Evolutionary conservation across 2,888 invertebrate genomes (phyloP).

Genomic region (Tiliacea aurago): DNA sequence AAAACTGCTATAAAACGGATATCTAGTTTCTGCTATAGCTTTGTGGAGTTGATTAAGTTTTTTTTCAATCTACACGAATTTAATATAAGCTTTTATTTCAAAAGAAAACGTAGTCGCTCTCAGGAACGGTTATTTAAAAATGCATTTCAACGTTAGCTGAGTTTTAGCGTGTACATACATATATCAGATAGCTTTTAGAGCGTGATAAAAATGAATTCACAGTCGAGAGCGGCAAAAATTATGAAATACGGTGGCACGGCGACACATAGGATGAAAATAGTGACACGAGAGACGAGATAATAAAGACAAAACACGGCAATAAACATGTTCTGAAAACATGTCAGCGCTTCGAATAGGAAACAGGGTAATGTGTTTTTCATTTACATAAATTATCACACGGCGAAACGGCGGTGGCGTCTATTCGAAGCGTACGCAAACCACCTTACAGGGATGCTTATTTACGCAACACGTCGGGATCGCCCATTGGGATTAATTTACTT

Average conservation of each 20-base stretch:
- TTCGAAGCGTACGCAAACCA: constrained; percentile 70
- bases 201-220: constrained; percentile 75
- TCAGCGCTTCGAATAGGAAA: constrained; percentile 82
- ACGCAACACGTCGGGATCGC: constrained; percentile 79
- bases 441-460: constrained; percentile 79
- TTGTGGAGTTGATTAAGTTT: constrained; percentile 77
- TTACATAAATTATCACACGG: constrained; percentile 87
- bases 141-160: constrained; percentile 70
- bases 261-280: constrained; percentile 74
- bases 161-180: constrained; percentile 64
- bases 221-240: constrained; percentile 74
- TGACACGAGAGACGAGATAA: constrained; percentile 81
- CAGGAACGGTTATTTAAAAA: constrained; percentile 46
- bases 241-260: constrained; percentile 73
- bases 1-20: constrained; percentile 76
- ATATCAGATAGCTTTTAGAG: constrained; percentile 76
- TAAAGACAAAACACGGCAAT: constrained; percentile 86
- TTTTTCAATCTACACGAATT: constrained; percentile 73
- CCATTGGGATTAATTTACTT: constrained; percentile 83
- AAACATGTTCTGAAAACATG: constrained; percentile 85
- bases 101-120: constrained; percentile 51
- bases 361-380: constrained; percentile 88
- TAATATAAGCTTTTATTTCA: constrained; percentile 62
- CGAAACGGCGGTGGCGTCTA: constrained; percentile 81
- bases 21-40: constrained; percentile 74